Evolutionary conservation across 2,797 vertebrate species (phyloP), one percentile per base, ranked within the genome.

Genomic region (Mormyrops boulengeri): DNA sequence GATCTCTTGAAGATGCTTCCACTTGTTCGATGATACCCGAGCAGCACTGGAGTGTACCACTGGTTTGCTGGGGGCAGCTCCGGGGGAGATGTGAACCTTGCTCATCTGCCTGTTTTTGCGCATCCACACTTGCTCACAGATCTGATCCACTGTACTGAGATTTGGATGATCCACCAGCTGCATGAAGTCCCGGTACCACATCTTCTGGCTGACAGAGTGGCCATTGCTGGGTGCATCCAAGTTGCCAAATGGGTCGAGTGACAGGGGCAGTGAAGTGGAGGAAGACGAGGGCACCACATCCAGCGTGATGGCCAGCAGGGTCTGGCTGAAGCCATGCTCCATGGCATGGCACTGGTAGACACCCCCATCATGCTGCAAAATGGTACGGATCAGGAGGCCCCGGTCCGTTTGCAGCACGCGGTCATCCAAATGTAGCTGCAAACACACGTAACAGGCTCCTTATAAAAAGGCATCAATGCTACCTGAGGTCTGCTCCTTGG

Each of bases 101-200:
- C 94, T 94, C 8, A 73, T 90, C 11, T 94, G 95, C 55, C 94
- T 91, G 26, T 95, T 96, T 89, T 96, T 96, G 22, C 95, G 95
- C 19, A 95, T 94, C 97, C 97, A 97, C 73, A 97, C 94, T 89
- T 96, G 96, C 94, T 97, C 96, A 14, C 98, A 99, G 89, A 97
- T 96, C 91, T 97, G 97, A 93, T 97, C 97, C 0, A 96, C 91
- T 0, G 95, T 94, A 91, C 94, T 97, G 66, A 97, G 92, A 26
- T 98, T 97, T 0, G 98, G 97, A 2, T 97, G 98, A 91, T 99
- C 98, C 91, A 99, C 97, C 91, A 99, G 94, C 94, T 98, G 97
- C 95, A 99, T 96, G 93, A 99, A 99, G 95, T 99, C 98, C 88
- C 95, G 95, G 94, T 99, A 99, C 98, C 98, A 99, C 86, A 98